Percentiles rank a stretch among this genome's conserved stretches.
phyloP scores from a whole-genome alignment of 2,113 vertebrate species.

The Grantiella picta region DNA sequence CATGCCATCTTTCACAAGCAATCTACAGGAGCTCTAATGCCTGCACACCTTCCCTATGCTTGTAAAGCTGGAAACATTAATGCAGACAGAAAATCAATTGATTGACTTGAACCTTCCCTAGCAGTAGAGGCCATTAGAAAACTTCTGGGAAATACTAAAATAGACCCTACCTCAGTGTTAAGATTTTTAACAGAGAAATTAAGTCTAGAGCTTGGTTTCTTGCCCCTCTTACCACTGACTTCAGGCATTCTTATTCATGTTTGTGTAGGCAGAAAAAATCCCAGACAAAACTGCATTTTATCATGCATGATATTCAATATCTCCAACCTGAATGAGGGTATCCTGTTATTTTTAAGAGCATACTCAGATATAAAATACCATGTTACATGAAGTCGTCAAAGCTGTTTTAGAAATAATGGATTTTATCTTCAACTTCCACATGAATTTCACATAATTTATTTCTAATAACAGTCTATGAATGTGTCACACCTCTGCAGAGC shows the following conservation, averaged over 20 bases:
- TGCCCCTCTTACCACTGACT: background rate
- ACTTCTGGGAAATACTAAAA: background rate
- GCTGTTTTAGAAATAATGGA: background rate
- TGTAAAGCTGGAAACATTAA: background rate
- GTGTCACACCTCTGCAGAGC: background rate
- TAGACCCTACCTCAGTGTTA: background rate
- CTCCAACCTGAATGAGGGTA: background rate
- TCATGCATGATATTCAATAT: background rate
- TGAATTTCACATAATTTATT: background rate
- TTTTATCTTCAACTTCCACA: background rate
- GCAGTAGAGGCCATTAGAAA: background rate
- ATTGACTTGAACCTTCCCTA: background rate
- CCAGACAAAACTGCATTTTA: background rate
- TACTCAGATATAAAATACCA: background rate
- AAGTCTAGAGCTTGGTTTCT: background rate
- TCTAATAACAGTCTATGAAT: background rate
- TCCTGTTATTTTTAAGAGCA: background rate
- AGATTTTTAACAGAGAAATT: background rate
- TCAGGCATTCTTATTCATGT: fast-evolving
- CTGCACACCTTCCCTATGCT: background rate
- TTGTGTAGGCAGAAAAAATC: background rate
- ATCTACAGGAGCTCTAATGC: background rate
- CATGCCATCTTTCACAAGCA: background rate
- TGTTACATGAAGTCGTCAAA: background rate
- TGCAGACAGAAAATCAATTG: background rate